Base-by-base conservation (phyloP, 2,888 invertebrate species). In the Caenorhabditis sp. region DNA sequence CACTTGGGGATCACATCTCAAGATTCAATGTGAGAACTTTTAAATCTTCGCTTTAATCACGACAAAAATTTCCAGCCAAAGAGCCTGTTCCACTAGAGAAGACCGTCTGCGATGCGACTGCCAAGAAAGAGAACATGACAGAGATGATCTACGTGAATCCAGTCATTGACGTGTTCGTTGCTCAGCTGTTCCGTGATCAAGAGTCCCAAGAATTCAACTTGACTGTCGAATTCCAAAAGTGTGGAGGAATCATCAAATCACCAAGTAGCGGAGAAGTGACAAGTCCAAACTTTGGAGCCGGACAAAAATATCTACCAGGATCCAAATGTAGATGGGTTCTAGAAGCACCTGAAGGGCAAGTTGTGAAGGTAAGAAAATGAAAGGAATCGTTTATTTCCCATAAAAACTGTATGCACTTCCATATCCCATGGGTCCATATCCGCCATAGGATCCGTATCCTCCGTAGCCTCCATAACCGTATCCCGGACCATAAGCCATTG, bases 281-380 rank as follows among this genome's bases (percentile, higher is more conserved):
- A 7, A 80, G 79, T 35, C 81, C 82, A 0, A 82, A 85, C 28
- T 63, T 54, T 22, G 90, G 90, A 54, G 63, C 75, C 8, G 63
- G 64, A 7, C 26, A 49, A 6, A 77, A 75, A 35, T 91, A 91
- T 82, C 63, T 86, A n/a, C 72, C 87, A 41, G 85, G 89, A 70
- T 82, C 85, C 12, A 63, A 87, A 24, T 91, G 91, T 61, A 31
- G 88, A 61, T 91, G 91, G 91, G 35, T 86, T 59, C 80, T 91
- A 10, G 70, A 79, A 47, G 91, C 91, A 6, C 91, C 91, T 7
- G 90, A 89, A 58, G 90, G 90, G 22, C 80, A 85, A 76, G 80
- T 90, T 69, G 85, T 91, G 8, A 61, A 86, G 88, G 90, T 90
- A 35, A 5, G 10, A 61, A 6, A 61, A 61, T 14, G 44, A n/a